These are phyloP conservation scores for Hofmannophila pseudospretella DNA, from an alignment of 2,888 invertebrate genomes.

Conservation along the genomic window DNA sequence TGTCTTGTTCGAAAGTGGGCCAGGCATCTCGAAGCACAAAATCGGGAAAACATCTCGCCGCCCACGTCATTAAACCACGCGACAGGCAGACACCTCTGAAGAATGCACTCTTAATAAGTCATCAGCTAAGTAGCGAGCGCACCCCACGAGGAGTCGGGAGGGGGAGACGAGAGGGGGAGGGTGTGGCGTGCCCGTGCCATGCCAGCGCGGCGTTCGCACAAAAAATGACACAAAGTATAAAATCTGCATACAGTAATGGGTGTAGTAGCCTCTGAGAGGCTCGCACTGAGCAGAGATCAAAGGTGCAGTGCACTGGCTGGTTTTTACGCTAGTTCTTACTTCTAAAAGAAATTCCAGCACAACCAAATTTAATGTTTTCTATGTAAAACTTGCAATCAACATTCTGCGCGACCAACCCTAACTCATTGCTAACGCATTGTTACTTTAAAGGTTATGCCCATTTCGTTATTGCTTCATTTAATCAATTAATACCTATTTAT, in stretches of 20 bases:
- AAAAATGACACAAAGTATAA: constrained; percentile 74
- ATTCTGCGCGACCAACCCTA: too few relatives aligned
- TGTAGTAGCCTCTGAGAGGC: constrained; percentile 62
- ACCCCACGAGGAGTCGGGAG: constrained; percentile 30
- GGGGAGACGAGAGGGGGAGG: constrained; percentile 20
- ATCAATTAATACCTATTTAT: too few relatives aligned
- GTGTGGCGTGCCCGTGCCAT: constrained; percentile 17
- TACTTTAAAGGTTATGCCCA: too few relatives aligned
- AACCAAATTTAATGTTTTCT: too few relatives aligned
- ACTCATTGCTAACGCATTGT: too few relatives aligned
- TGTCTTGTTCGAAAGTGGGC: constrained; percentile 51
- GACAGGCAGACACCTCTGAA: constrained; percentile 74
- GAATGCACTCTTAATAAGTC: constrained; percentile 78
- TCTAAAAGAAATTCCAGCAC: constrained; percentile 13
- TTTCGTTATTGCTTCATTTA: too few relatives aligned
- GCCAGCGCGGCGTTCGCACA: constrained; percentile 50
- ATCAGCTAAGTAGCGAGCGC: constrained; percentile 75
- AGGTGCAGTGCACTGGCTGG: constrained; percentile 43
- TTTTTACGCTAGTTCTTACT: constrained; percentile 28
- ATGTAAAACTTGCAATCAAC: too few relatives aligned
- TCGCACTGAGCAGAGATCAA: constrained; percentile 55
- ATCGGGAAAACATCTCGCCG: constrained; percentile 43
- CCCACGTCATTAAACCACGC: constrained; percentile 71
- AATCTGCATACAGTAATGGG: constrained; percentile 72
- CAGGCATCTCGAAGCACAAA: constrained; percentile 51